Evolutionary conservation across 1,140 invertebrate genomes (phyloP), one percentile per base, ranked within the genome.

Genomic region (Dysdera silvatica): DNA sequence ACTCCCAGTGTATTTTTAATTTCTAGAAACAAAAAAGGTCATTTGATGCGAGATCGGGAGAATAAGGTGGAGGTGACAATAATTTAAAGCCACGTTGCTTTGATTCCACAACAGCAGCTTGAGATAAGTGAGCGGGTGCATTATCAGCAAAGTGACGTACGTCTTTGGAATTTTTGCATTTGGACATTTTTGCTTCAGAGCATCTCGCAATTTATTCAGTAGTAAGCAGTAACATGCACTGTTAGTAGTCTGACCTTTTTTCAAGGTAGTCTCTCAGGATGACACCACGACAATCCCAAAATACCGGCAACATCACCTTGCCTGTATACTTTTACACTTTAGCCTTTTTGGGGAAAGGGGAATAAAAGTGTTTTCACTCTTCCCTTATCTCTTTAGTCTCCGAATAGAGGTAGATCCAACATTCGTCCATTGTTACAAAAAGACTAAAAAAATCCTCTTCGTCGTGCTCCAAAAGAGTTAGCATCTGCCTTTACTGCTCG

Each of bases 71-170:
- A 49, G 20, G 18, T 49, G 47, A 18, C 20, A 49, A 49, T 10
- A 49, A 8, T 24, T 24, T 18, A 24, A 49, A 49, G 28, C 20
- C 47, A 23, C 20, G 20, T 24, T 18, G 20, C 20, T 49, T 49
- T 49, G 20, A 49, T 23, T 49, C 28, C 28, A 10, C 47, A 49
- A 49, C 47, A 14, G 47, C 47, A 49, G 8, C n/a, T 49, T 18
- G 7, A 49, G n/a, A 49, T 49, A 29, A 49, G n/a, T 8, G 47
- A 49, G 28, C 47, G 28, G 47, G 47, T 49, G 47, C 47, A 49
- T 49, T 49, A 18, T 49, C 28, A 10, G 47, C 47, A 49, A 49
- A 18, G 18, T 10, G 28, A 49, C 47, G 28, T 8, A 24, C n/a
- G 47, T 18, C 47, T 37, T 37, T 37, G 35, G n/a, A n/a, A 8